phyloP scores from a whole-genome alignment of 2,888 invertebrate species.

The Apodemia zela region DNA sequence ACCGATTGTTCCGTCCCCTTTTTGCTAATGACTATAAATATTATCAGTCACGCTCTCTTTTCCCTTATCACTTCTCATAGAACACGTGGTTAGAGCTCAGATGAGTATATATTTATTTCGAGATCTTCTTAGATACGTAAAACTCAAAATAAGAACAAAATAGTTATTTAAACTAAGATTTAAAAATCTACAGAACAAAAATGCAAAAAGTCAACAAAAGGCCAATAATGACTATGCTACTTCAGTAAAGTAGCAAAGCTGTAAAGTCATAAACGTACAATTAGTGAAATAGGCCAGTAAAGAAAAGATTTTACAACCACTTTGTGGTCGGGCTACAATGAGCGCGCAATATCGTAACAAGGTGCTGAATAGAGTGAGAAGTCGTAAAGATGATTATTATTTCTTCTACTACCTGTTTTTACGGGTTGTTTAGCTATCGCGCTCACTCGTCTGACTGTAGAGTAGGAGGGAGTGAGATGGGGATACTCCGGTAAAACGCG shows the following conservation, averaged over 20 bases:
- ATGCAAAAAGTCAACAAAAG: conserved; percentile 56
- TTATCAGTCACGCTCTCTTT: conserved; percentile 76
- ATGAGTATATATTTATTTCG: background rate
- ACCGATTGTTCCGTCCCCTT: conserved; percentile 78
- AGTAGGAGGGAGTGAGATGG: conserved; percentile 55
- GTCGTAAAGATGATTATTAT: conserved; percentile 82
- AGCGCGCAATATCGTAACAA: conserved; percentile 80
- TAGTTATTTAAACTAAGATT: background rate
- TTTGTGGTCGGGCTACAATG: conserved; percentile 75
- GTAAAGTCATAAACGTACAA: conserved; percentile 80
- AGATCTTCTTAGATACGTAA: background rate
- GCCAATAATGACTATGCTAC: conserved; percentile 62
- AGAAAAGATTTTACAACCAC: conserved; percentile 81
- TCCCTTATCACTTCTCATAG: conserved; percentile 68
- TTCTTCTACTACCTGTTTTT: conserved; percentile 82
- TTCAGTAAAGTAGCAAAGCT: conserved; percentile 74
- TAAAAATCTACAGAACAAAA: conserved; percentile 8
- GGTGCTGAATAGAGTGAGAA: conserved; percentile 82
- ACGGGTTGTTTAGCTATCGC: conserved; percentile 64
- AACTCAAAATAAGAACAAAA: background rate
- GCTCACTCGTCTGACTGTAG: conserved; percentile 42
- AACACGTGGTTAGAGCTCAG: conserved; percentile 49
- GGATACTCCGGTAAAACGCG: conserved; percentile 50
- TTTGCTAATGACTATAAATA: conserved; percentile 79
- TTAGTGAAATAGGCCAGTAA: conserved; percentile 78